Conservation (phyloP, 1,140 invertebrate genomes). For the Pissodes strobi region DNA sequence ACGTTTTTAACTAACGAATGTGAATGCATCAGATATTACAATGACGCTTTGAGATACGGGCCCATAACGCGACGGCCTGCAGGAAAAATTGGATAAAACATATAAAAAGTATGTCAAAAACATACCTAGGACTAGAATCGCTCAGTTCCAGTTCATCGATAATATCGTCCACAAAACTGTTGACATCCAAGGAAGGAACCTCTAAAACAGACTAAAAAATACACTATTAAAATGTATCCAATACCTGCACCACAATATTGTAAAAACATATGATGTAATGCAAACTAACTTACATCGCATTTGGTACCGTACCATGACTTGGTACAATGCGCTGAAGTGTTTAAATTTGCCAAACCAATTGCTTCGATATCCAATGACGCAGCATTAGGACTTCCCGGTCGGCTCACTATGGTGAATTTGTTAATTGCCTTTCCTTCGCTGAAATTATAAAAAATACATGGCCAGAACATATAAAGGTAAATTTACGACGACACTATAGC, state of each 20-base stretch:
- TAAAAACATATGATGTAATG: not conserved
- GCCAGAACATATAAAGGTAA: not conserved
- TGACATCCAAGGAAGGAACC: constrained; percentile 21
- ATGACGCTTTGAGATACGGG: too few species aligned
- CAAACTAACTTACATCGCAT: not conserved
- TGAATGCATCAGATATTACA: too few species aligned
- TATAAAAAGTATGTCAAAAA: too few species aligned
- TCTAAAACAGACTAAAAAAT: constrained; percentile 7
- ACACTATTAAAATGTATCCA: not conserved
- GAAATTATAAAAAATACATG: constrained; percentile 2
- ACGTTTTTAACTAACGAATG: too few species aligned
- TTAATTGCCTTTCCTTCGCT: constrained; percentile 26
- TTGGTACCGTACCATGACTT: not conserved
- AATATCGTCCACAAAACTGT: constrained; percentile 23
- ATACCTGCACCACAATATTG: too few species aligned
- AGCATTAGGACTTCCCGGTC: constrained; percentile 28
- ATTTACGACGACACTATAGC: too few species aligned
- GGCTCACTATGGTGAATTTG: constrained; percentile 22
- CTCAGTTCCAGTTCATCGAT: constrained; percentile 33
- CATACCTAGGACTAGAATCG: constrained; percentile 27
- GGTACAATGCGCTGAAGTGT: too few species aligned
- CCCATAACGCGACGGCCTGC: too few species aligned
- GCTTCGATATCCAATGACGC: constrained; percentile 6
- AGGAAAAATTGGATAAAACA: too few species aligned
- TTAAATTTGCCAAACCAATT: not conserved